Percentiles rank a stretch among this genome's conserved stretches.
Conservation (phyloP, 2,113 vertebrate species). For the Semicossyphus pulcher region DNA sequence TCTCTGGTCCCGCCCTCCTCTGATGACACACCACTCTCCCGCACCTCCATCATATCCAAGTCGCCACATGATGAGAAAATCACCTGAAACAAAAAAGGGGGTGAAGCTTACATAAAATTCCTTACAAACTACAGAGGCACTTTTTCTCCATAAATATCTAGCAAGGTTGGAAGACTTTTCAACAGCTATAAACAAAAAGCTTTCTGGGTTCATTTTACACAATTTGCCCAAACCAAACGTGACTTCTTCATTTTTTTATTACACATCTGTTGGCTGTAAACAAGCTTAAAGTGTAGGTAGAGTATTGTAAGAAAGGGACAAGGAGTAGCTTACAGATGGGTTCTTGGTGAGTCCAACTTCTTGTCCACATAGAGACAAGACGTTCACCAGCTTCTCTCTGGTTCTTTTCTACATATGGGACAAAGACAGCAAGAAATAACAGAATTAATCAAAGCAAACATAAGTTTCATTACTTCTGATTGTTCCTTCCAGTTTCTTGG, state of each 20-base stretch:
- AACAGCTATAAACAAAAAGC: too few relatives aligned
- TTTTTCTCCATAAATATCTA: neutral
- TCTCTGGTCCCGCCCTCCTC: constrained; percentile 94
- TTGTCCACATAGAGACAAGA: constrained; percentile 96
- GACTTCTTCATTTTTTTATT: too few relatives aligned
- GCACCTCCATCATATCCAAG: constrained; percentile 96
- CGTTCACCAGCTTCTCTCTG: constrained; percentile 96
- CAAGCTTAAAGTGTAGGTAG: neutral
- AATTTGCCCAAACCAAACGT: too few relatives aligned
- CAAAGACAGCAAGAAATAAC: constrained; percentile 11
- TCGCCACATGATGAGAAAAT: constrained; percentile 99
- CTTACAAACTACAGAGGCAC: neutral
- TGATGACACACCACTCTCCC: constrained; percentile 93
- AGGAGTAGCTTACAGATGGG: constrained; percentile 89
- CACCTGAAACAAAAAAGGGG: constrained; percentile 81
- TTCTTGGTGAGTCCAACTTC: constrained; percentile 98
- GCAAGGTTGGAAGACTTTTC: too few relatives aligned
- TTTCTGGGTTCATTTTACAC: too few relatives aligned
- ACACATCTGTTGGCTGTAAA: neutral
- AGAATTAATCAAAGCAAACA: neutral
- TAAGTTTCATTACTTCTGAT: too few relatives aligned
- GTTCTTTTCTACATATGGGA: constrained; percentile 92
- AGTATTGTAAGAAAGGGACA: neutral
- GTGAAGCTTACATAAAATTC: neutral
- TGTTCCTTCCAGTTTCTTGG: too few relatives aligned